phyloP scores from a whole-genome alignment of 2,113 vertebrate genomes.

The Illadopsis cleaveri region DNA sequence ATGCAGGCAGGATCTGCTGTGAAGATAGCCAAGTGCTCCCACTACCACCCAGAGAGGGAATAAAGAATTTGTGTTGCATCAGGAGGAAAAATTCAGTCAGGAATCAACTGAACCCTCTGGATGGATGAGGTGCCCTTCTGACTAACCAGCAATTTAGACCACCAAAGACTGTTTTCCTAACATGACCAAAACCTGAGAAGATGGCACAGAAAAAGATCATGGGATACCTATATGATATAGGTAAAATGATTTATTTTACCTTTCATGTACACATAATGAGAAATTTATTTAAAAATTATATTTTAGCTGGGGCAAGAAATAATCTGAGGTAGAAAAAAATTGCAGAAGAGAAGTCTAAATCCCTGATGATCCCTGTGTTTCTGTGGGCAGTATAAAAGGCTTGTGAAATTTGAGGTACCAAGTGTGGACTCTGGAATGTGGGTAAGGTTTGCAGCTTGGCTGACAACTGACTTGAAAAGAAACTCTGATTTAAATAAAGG shows the following conservation, averaged over 20 bases:
- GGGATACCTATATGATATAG: background rate
- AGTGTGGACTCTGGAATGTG: accelerated
- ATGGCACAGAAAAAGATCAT: background rate
- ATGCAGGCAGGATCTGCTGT: background rate
- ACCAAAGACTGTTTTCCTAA: background rate
- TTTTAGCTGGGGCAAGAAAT: background rate
- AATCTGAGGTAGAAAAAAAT: background rate
- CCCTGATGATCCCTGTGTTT: background rate
- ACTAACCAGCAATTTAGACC: background rate
- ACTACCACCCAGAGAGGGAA: background rate
- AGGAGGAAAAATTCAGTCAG: background rate
- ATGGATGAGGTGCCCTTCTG: background rate
- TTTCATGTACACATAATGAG: background rate
- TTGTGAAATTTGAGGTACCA: background rate
- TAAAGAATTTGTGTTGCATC: background rate
- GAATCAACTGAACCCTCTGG: background rate
- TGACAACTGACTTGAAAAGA: background rate
- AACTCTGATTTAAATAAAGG: background rate
- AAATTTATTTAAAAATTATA: background rate
- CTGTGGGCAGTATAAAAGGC: background rate
- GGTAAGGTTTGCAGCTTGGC: background rate
- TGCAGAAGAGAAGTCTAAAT: background rate
- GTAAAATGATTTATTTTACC: background rate
- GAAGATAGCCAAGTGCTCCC: background rate
- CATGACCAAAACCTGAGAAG: background rate